Conservation (phyloP, 35 echinoderm and acorn worm genomes). For the Ophiothrix spiculata region DNA sequence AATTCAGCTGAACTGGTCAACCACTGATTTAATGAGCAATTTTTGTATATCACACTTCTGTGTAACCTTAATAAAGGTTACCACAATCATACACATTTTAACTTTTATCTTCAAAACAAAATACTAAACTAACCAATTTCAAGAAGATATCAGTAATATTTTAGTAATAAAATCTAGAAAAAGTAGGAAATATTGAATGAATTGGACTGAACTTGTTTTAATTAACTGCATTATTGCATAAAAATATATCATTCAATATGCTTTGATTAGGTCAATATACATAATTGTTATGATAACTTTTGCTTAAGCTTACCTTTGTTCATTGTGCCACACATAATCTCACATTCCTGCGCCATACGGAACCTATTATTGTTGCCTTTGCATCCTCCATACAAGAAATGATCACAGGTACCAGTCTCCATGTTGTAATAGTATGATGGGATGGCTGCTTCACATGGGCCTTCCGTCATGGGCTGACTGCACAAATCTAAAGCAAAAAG, state of each 20-base stretch:
- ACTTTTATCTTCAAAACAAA: background rate
- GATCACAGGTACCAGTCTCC: constrained; percentile 47
- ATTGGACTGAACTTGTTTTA: no score
- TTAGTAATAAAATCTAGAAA: background rate
- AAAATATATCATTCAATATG: no score
- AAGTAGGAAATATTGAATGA: no score
- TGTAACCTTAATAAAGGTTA: no score
- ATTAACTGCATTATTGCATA: no score
- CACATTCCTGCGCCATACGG: constrained; percentile 52
- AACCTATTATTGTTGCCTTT: constrained; percentile 90
- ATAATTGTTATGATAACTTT: background rate
- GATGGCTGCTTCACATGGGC: constrained; percentile 66
- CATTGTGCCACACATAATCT: constrained; percentile 67
- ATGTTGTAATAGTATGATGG: constrained; percentile 65
- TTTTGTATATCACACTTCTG: no score
- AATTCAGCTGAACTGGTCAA: no score
- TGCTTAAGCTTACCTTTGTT: constrained; percentile 43
- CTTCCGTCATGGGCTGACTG: constrained; percentile 46
- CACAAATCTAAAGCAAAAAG: constrained; percentile 74
- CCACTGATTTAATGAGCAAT: no score
- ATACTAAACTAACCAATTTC: background rate
- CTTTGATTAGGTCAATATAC: background rate
- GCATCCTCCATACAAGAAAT: constrained; percentile 90
- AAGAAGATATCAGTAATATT: no score
- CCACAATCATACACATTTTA: background rate